These are phyloP conservation scores for Tenrec ecaudatus DNA, from an alignment of 2,113 vertebrate species.

Conservation along the genomic window DNA sequence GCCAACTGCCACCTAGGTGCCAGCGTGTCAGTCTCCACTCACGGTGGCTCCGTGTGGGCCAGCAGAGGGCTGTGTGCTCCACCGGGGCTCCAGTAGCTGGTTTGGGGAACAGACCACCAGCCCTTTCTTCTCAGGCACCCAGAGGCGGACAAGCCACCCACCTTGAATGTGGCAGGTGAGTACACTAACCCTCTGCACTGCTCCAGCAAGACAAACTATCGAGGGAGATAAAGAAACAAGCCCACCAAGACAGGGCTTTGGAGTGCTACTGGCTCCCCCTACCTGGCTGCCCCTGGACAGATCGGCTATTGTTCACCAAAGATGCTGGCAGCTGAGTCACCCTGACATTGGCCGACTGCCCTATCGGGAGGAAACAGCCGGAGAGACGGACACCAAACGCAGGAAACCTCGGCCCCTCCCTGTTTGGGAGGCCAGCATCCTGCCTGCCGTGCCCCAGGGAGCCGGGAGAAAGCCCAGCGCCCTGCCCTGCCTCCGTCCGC, in stretches of 20 bases:
- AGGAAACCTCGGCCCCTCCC: constrained; percentile 69
- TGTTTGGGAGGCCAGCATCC: constrained; percentile 58
- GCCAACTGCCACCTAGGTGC: neutral
- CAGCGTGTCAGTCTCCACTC: neutral
- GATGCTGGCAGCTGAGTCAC: constrained; percentile 64
- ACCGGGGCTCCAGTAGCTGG: neutral
- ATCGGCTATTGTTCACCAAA: constrained; percentile 22
- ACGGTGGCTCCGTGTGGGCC: neutral
- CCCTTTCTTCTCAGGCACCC: neutral
- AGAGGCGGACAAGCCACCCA: neutral
- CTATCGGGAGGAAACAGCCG: constrained; percentile 81
- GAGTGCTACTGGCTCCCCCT: neutral
- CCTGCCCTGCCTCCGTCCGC: neutral
- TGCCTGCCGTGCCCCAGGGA: constrained; percentile 46
- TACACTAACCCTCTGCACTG: neutral
- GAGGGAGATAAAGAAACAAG: neutral
- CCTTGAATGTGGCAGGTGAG: neutral
- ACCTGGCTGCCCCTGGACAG: constrained; percentile 2
- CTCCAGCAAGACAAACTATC: neutral
- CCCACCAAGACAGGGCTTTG: neutral
- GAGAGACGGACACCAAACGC: constrained; percentile 19
- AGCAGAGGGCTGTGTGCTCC: neutral
- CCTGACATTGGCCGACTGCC: constrained; percentile 51
- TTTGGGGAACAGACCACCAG: neutral
- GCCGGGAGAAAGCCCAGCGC: neutral